Evolutionary conservation across 2,113 vertebrate genomes (phyloP).

Genomic region (Upupa epops): DNA sequence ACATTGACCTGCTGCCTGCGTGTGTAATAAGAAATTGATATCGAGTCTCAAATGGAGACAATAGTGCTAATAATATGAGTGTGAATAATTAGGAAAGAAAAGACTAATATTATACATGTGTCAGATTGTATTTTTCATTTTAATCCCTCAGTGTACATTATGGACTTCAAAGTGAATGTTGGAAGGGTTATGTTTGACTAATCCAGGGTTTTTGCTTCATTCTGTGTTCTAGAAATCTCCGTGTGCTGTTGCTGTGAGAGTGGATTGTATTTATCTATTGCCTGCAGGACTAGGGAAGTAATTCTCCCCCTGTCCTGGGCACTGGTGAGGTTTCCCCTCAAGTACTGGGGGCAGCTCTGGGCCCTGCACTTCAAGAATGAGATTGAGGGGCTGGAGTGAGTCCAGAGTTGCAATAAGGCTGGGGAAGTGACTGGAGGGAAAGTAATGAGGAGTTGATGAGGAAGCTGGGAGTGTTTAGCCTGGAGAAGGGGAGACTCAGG

Average conservation of each 20-base stretch:
- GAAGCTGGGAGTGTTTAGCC: no score
- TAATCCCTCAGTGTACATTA: not conserved
- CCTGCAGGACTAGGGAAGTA: no score
- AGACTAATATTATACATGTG: not conserved
- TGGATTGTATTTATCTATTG: not conserved
- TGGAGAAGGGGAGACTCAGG: no score
- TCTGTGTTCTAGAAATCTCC: not conserved
- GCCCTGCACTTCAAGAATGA: no score
- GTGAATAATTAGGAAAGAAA: constrained; percentile 1
- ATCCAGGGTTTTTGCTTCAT: not conserved
- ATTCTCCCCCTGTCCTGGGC: no score
- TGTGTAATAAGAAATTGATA: constrained; percentile 71
- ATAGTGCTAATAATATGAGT: not conserved
- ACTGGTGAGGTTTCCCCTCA: no score
- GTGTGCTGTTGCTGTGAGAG: not conserved
- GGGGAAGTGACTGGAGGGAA: no score
- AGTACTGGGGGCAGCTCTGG: no score
- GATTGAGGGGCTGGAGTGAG: no score
- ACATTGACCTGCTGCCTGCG: constrained; percentile 57
- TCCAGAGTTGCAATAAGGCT: no score
- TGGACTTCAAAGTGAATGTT: not conserved
- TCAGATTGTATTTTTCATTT: constrained; percentile 15
- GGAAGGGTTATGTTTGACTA: not conserved
- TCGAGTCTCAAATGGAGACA: constrained; percentile 20
- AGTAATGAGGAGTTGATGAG: no score